These are phyloP conservation scores for Leptinotarsa lineolata DNA, from an alignment of 1,140 invertebrate genomes.

Conservation along the genomic window DNA sequence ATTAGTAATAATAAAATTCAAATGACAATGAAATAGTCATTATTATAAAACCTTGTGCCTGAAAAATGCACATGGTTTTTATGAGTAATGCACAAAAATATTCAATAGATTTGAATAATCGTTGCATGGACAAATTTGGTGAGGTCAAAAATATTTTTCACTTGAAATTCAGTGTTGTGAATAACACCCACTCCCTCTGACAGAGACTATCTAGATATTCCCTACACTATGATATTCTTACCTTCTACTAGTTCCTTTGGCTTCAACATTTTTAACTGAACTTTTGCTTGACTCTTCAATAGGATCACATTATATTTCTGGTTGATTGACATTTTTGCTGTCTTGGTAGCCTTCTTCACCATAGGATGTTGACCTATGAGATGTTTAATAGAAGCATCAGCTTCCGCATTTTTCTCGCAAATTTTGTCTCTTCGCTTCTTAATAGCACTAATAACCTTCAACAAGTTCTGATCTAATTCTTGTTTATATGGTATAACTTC, in stretches of 20 bases:
- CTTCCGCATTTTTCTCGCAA: background rate
- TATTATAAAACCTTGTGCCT: no score
- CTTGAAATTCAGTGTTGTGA: no score
- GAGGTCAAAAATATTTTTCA: no score
- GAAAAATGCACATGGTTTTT: no score
- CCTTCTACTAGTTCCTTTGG: background rate
- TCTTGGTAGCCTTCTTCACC: background rate
- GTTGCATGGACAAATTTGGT: no score
- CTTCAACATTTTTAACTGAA: constrained; percentile 9
- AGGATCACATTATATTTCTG: constrained; percentile 13
- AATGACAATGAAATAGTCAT: no score
- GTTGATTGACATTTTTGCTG: constrained; percentile 14
- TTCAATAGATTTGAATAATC: no score
- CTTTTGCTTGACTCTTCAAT: constrained; percentile 11
- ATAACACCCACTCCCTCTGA: no score
- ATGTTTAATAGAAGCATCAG: background rate
- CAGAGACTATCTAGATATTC: no score
- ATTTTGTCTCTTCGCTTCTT: constrained; percentile 9
- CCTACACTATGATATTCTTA: background rate
- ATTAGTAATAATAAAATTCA: no score
- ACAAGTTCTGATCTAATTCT: background rate
- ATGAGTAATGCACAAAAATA: no score
- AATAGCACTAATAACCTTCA: background rate
- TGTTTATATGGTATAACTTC: background rate
- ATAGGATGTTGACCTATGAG: constrained; percentile 13